Evolutionary conservation across 2,113 vertebrate genomes (phyloP).

Genomic region (Malurus alboscapulatus): DNA sequence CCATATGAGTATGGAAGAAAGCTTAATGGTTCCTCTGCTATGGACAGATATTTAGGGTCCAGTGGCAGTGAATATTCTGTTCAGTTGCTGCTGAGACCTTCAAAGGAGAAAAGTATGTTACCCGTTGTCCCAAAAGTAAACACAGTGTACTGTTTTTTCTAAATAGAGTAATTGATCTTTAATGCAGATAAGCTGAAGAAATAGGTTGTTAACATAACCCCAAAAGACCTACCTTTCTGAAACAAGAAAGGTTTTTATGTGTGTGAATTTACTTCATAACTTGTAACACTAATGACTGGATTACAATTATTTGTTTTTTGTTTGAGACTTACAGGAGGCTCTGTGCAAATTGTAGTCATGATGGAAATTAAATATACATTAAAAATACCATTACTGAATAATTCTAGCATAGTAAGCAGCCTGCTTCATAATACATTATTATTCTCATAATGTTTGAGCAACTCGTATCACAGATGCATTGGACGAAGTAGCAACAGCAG

Average conservation of each 20-base stretch:
- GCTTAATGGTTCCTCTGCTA: neutral
- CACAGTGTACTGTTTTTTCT: neutral
- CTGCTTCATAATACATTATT: neutral
- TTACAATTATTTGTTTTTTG: neutral
- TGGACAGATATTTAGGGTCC: neutral
- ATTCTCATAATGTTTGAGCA: neutral
- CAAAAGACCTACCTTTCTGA: neutral
- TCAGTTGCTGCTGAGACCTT: neutral
- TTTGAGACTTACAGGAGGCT: neutral
- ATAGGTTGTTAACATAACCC: neutral
- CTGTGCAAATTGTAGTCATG: neutral
- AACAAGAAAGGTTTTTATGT: neutral
- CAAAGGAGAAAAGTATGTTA: neutral
- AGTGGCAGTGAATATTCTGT: neutral
- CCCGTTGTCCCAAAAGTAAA: neutral
- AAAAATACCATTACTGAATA: neutral
- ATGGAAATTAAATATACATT: neutral
- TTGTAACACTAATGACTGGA: neutral
- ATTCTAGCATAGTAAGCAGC: neutral
- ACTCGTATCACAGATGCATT: neutral
- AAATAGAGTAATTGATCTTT: neutral
- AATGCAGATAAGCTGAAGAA: neutral
- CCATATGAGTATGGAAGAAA: neutral
- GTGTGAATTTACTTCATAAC: neutral
- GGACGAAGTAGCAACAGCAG: neutral